These are phyloP conservation scores for Acheta domesticus DNA, from an alignment of 2,888 invertebrate genomes.

Conservation along the genomic window DNA sequence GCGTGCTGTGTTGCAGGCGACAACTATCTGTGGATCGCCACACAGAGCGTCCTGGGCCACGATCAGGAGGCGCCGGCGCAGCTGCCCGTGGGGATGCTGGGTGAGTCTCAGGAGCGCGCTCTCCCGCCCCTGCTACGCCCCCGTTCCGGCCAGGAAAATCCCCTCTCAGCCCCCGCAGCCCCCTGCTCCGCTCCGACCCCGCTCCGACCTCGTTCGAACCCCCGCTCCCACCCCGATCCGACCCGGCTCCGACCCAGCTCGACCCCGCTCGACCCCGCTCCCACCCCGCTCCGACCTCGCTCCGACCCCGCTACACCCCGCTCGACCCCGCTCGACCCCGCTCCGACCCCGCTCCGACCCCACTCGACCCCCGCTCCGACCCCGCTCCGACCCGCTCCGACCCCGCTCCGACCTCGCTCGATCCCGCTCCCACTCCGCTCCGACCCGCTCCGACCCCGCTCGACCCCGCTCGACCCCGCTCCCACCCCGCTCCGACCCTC, in stretches of 20 bases:
- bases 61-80: conserved; percentile 41
- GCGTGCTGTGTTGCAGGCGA: conserved; percentile 40
- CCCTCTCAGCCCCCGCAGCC: neutral
- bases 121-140: neutral
- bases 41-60: conserved; percentile 48
- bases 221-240: neutral
- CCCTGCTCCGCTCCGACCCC: neutral
- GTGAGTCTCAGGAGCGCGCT: conserved; percentile 40
- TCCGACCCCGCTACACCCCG: neutral
- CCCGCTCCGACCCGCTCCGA: neutral
- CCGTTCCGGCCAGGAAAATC: neutral
- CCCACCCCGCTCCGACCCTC: neutral
- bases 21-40: conserved; percentile 52
- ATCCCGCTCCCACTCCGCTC: no score
- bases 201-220: neutral
- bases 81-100: conserved; percentile 48
- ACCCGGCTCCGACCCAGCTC: neutral
- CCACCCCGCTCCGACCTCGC: neutral
- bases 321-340: neutral
- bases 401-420: neutral
- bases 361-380: neutral
- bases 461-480: no score
- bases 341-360: neutral
- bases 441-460: no score
- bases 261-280: neutral